Conservation (phyloP, 2,797 vertebrate species). For the Pelochelys cantorii region DNA sequence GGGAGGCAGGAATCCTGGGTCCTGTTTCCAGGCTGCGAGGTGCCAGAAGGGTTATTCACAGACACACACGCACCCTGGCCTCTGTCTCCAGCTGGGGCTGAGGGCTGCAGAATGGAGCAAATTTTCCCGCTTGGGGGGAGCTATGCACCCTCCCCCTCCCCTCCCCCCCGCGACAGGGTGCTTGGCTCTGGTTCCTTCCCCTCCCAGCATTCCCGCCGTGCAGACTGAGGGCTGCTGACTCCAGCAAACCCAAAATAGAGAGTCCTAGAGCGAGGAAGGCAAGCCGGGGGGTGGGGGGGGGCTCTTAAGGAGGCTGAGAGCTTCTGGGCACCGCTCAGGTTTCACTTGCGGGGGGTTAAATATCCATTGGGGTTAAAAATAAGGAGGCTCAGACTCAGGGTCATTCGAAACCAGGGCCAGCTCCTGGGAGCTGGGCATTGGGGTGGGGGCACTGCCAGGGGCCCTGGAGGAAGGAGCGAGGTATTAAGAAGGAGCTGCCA, state of each 20-base stretch:
- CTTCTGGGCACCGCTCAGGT: conserved; percentile 45
- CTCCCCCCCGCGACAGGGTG: no score
- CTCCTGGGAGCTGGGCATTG: rapidly evolving
- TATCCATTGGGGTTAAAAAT: conserved; percentile 74
- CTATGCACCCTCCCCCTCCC: no score
- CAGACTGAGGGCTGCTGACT: conserved; percentile 16
- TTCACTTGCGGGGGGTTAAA: conserved; percentile 42
- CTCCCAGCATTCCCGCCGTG: neutral
- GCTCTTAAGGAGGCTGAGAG: neutral
- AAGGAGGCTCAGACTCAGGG: conserved; percentile 59
- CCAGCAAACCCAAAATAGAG: conserved; percentile 20
- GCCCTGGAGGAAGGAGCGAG: neutral
- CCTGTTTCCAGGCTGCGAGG: neutral
- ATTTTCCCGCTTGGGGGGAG: neutral
- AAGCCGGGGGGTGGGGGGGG: neutral
- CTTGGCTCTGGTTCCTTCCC: neutral
- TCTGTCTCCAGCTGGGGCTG: neutral
- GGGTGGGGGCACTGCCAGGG: neutral
- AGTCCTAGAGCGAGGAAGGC: neutral
- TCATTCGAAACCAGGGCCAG: conserved; percentile 58
- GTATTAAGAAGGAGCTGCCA: neutral
- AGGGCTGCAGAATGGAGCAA: neutral
- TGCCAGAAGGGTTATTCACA: neutral
- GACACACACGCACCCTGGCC: neutral
- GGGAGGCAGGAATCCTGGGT: neutral